These are phyloP conservation scores for Pocillopora meandrina DNA, from an alignment of 92 coral and sea anemone genomes.

Conservation along the genomic window DNA sequence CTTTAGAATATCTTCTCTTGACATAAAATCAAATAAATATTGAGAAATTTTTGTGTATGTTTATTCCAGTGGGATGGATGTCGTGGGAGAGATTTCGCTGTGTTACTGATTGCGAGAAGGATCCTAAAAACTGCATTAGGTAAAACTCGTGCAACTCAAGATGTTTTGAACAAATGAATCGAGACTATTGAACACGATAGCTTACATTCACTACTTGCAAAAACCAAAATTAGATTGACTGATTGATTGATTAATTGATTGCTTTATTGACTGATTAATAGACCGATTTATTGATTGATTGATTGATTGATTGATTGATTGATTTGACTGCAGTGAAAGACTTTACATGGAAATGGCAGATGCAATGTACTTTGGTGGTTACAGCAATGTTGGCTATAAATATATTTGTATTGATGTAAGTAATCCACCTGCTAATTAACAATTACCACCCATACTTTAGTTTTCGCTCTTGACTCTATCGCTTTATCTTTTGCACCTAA, in stretches of 20 bases:
- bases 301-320: too few species aligned
- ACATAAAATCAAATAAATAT: too few species aligned
- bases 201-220: too few species aligned
- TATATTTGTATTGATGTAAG: constrained; percentile 95
- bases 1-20: too few species aligned
- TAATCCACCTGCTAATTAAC: neutral
- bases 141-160: neutral
- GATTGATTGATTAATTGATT: too few species aligned
- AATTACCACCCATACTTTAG: neutral
- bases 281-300: too few species aligned
- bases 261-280: too few species aligned
- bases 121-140: constrained; percentile 93
- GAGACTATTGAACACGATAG: neutral
- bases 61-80: constrained; percentile 96
- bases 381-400: constrained; percentile 79
- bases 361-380: constrained; percentile 82
- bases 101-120: constrained; percentile 87
- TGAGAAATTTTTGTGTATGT: too few species aligned
- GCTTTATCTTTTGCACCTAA: too few species aligned
- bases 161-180: neutral
- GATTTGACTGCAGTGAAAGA: constrained; percentile 59
- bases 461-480: too few species aligned
- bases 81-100: constrained; percentile 99
- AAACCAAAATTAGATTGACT: too few species aligned
- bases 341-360: constrained; percentile 93